Conservation (phyloP, 2,888 invertebrate genomes). For the Cantharis rufa region DNA sequence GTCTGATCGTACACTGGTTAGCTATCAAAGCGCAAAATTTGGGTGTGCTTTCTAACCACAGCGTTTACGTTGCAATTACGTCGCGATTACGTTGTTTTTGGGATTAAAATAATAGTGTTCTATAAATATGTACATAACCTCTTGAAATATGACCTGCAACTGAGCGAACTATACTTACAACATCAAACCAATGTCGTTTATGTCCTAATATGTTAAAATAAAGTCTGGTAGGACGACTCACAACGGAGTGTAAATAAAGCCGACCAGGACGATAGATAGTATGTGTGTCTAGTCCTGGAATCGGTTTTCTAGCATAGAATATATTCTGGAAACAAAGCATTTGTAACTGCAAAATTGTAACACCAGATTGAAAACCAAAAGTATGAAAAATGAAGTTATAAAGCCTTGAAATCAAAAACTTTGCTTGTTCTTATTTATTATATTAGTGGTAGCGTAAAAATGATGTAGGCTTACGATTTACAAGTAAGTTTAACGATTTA, state of each 20-base stretch:
- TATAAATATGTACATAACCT: background rate
- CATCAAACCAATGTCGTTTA: constrained; percentile 21
- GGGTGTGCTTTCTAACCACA: background rate
- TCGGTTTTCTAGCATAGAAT: constrained; percentile 48
- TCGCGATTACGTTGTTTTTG: background rate
- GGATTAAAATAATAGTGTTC: background rate
- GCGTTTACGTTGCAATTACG: no score
- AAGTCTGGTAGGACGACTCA: constrained; percentile 18
- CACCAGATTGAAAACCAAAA: background rate
- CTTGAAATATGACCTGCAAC: background rate
- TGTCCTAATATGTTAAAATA: constrained; percentile 19
- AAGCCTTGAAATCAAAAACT: background rate
- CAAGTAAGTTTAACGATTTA: background rate
- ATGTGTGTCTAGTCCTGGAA: constrained; percentile 31
- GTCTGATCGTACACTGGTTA: background rate
- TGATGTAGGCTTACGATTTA: background rate
- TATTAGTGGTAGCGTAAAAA: background rate
- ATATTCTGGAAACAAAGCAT: constrained; percentile 49
- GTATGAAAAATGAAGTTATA: background rate
- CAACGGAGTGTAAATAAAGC: constrained; percentile 18
- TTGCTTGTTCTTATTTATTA: background rate
- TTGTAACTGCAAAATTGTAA: background rate
- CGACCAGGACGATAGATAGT: constrained; percentile 30
- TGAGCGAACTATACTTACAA: constrained; percentile 18
- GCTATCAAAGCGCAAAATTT: background rate